These are phyloP conservation scores for Sinosuthora webbiana DNA, from an alignment of 2,113 vertebrate species.

Conservation along the genomic window DNA sequence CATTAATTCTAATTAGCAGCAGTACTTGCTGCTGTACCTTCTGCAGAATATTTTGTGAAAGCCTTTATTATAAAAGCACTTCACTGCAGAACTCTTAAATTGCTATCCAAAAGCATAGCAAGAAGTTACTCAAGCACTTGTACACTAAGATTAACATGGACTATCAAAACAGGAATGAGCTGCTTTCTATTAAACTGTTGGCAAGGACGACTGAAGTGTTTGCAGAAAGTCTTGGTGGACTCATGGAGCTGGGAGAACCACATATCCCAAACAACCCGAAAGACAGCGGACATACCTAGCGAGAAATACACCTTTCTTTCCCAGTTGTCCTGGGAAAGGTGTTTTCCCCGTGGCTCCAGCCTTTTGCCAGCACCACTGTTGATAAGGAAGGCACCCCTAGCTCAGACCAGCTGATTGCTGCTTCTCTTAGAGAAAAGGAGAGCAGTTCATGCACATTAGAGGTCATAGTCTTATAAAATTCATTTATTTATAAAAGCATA, in stretches of 20 bases:
- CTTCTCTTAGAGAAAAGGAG: neutral
- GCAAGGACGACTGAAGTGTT: neutral
- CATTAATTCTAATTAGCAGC: neutral
- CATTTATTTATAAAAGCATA: neutral
- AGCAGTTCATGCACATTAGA: neutral
- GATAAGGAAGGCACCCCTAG: rapidly evolving
- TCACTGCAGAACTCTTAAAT: neutral
- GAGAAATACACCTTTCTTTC: neutral
- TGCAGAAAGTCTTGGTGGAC: neutral
- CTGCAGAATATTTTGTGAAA: neutral
- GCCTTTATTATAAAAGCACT: neutral
- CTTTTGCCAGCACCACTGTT: neutral
- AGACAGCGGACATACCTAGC: rapidly evolving
- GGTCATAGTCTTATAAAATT: rapidly evolving
- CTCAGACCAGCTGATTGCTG: neutral
- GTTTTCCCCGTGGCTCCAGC: neutral
- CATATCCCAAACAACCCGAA: neutral
- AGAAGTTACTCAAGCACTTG: neutral
- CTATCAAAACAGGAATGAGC: constrained; percentile 1
- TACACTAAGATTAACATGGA: neutral
- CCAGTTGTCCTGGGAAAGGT: neutral
- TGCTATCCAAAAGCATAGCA: neutral
- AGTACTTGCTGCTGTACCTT: neutral
- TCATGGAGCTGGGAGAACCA: neutral
- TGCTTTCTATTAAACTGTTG: neutral